Conservation (phyloP, 2,797 vertebrate species). For the Acropternis orthonyx region DNA sequence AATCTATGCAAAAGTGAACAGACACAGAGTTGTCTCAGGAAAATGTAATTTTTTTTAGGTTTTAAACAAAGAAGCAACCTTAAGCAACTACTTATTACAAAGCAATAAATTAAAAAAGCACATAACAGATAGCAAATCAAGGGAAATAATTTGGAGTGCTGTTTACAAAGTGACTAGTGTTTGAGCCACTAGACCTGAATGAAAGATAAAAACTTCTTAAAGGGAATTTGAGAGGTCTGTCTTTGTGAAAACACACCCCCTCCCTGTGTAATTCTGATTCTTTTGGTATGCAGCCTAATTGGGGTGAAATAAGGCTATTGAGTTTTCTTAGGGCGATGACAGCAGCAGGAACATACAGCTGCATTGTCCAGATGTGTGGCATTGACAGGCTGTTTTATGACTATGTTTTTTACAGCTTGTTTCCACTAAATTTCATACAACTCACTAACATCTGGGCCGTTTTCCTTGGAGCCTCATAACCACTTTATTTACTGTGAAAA, state of each 20-base stretch:
- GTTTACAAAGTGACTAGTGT: neutral
- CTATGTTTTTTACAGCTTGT: constrained; percentile 82
- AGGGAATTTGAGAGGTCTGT: neutral
- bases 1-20: neutral
- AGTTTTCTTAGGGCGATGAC: constrained; percentile 78
- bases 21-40: neutral
- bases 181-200: constrained; percentile 1
- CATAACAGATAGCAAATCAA: neutral
- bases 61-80: neutral
- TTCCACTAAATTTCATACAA: constrained; percentile 82
- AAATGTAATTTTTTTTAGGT: neutral
- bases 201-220: constrained; percentile 65
- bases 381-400: constrained; percentile 80
- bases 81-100: neutral
- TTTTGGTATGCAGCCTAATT: constrained; percentile 77
- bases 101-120: neutral
- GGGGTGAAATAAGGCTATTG: constrained; percentile 82
- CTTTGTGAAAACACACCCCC: neutral
- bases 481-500: constrained; percentile 80
- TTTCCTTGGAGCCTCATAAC: constrained; percentile 79
- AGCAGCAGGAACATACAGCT: constrained; percentile 78
- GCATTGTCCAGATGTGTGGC: constrained; percentile 82
- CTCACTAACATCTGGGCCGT: constrained; percentile 79
- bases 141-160: neutral
- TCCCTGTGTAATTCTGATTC: constrained; percentile 52